Percentiles rank a stretch among this genome's conserved stretches.
Evolutionary conservation across 2,113 vertebrate species (phyloP).

Genomic region (Onychorhynchus coronatus): DNA sequence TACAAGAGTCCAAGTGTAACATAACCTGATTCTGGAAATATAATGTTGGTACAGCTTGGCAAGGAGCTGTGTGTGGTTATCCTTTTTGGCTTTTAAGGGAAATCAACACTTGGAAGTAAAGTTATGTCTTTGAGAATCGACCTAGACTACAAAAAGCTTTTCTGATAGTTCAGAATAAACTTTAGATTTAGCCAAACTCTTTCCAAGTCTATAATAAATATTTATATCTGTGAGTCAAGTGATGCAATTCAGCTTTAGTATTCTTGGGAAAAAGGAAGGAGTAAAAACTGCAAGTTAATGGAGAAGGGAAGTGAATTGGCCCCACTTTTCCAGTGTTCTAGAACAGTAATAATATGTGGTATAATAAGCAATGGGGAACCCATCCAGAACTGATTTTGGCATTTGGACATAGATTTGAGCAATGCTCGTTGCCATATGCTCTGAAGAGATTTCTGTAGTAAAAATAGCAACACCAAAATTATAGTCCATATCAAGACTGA

Average conservation of each 20-base stretch:
- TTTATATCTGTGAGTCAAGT: background rate
- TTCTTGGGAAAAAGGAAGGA: background rate
- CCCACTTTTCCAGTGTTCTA: background rate
- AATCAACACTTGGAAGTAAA: background rate
- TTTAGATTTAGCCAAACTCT: background rate
- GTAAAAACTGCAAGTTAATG: background rate
- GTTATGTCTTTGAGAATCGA: background rate
- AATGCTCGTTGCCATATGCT: background rate
- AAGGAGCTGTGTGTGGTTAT: background rate
- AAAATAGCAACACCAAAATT: background rate
- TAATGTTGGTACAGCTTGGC: background rate
- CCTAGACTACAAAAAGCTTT: background rate
- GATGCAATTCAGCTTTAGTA: background rate
- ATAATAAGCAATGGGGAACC: background rate
- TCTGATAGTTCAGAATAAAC: background rate
- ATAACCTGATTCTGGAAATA: background rate
- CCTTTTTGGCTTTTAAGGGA: background rate
- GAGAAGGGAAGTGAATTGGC: background rate
- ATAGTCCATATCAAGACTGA: background rate
- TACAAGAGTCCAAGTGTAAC: background rate
- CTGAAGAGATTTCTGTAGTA: background rate
- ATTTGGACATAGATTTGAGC: background rate
- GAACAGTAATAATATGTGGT: background rate
- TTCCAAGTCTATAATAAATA: background rate
- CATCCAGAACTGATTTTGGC: background rate